Conservation (phyloP, 2,888 invertebrate genomes). For the Apodemia zela region DNA sequence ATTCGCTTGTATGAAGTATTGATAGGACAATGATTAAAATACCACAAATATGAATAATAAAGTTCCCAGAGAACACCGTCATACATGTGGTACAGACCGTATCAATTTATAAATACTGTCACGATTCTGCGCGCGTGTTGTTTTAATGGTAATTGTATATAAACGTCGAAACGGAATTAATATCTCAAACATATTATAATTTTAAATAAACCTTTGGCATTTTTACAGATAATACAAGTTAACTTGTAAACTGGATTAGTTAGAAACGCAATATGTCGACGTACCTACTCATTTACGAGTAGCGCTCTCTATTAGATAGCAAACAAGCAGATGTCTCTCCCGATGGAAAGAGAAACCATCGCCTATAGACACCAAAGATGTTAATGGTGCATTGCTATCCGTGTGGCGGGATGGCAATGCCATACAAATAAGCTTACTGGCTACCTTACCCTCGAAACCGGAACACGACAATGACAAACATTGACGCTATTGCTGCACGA, state of each 20-base stretch:
- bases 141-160: constrained; percentile 1
- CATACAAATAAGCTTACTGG: too few species aligned
- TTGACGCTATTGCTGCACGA: too few species aligned
- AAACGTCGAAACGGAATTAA: constrained; percentile 1
- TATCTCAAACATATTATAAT: not conserved
- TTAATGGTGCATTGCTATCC: too few species aligned
- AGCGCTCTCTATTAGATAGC: too few species aligned
- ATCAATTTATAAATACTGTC: constrained; percentile 29
- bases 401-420: too few species aligned
- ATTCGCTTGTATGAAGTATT: not conserved
- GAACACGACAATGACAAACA: too few species aligned
- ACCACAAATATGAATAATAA: constrained; percentile 22
- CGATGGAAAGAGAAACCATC: too few species aligned
- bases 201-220: constrained; percentile 1
- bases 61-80: constrained; percentile 20
- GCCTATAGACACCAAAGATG: too few species aligned
- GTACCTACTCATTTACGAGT: too few species aligned
- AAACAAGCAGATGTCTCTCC: too few species aligned
- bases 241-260: not conserved
- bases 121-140: constrained; percentile 29
- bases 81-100: constrained; percentile 1
- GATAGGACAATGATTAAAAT: constrained; percentile 1
- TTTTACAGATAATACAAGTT: constrained; percentile 6
- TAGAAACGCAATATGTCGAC: not conserved
- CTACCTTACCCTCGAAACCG: too few species aligned